Evolutionary conservation across 1,140 invertebrate species (phyloP), one percentile per base, ranked within the genome.

Genomic region (Lethrus apterus): DNA sequence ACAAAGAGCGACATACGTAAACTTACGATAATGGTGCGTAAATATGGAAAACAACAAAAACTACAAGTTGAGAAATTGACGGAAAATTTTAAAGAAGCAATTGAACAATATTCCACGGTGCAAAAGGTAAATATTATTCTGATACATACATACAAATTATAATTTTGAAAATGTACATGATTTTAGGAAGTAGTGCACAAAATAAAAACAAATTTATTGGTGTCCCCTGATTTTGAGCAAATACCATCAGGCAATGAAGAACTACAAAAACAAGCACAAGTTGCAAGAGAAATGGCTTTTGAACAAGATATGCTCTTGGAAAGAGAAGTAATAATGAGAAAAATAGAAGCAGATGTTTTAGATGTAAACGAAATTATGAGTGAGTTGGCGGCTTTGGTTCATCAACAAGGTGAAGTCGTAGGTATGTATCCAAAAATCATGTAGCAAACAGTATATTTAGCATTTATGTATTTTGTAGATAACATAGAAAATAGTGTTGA

Each of bases 281-380:
- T 74, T 30, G 63, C 75, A 45, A 69, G 73, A 36, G 67, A 76
- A 31, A 67, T 89, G 10, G 80, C 86, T 62, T 87, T 87, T 67
- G 82, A 88, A 65, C 79, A 81, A 48, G 83, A 80, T 44, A 73
- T 89, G 70, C 57, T 86, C 29, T 51, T 83, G 17, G 86, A 89
- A 49, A 74, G 81, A 26, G 83, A 87, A 55, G 75, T 80, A 14
- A 76, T 81, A 61, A 78, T 89, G 46, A 75, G 74, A 51, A 73
- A 79, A 61, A 86, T 89, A 33, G 86, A 94, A 70, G 77, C 78
- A 2, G 86, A 94, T 65, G 85, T 96, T 44, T 68, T 89, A 42
- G 90, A 94, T 68, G 84, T 94, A 0, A 93, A 93, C 67, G 80
- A 89, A 65, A 93, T 96, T 41, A 95, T 95, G 82, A 80, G 84